Evolutionary conservation across 2,888 invertebrate species (phyloP).

Genomic region (Apamea sordens): DNA sequence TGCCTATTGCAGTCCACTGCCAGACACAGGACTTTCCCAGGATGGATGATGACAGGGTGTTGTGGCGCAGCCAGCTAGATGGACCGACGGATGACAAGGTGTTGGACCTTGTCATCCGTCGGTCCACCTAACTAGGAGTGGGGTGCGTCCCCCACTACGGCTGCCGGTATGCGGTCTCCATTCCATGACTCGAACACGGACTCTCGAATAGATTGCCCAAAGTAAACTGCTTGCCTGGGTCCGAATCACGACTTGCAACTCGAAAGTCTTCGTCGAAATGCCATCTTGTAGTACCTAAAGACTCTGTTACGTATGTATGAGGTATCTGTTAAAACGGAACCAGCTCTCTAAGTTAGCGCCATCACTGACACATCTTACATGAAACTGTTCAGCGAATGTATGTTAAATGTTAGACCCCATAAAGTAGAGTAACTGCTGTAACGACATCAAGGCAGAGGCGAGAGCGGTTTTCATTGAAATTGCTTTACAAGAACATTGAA

Average conservation of each 20-base stretch:
- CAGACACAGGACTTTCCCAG: neutral
- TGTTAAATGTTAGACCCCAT: slow-evolving; percentile 28
- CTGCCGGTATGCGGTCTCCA: neutral
- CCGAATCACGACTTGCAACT: neutral
- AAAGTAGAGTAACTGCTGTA: neutral
- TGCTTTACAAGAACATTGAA: neutral
- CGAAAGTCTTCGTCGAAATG: neutral
- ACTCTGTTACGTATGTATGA: neutral
- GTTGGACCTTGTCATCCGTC: too few species aligned
- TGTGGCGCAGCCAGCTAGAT: too few species aligned
- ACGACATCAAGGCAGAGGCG: neutral
- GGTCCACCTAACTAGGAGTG: neutral
- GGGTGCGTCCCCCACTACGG: neutral
- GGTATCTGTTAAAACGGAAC: slow-evolving; percentile 21
- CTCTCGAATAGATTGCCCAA: neutral
- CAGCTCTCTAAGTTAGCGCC: slow-evolving; percentile 46
- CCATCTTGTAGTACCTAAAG: neutral
- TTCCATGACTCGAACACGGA: neutral
- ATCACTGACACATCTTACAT: slow-evolving; percentile 12
- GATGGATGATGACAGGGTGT: too few species aligned
- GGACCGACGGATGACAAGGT: too few species aligned
- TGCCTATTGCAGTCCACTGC: neutral
- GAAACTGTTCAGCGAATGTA: slow-evolving; percentile 20
- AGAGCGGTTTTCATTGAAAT: neutral
- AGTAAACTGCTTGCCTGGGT: neutral